Percentiles rank a stretch among this genome's conserved stretches.
phyloP scores from a whole-genome alignment of 2,797 vertebrate species.

The Antennarius maculatus region DNA sequence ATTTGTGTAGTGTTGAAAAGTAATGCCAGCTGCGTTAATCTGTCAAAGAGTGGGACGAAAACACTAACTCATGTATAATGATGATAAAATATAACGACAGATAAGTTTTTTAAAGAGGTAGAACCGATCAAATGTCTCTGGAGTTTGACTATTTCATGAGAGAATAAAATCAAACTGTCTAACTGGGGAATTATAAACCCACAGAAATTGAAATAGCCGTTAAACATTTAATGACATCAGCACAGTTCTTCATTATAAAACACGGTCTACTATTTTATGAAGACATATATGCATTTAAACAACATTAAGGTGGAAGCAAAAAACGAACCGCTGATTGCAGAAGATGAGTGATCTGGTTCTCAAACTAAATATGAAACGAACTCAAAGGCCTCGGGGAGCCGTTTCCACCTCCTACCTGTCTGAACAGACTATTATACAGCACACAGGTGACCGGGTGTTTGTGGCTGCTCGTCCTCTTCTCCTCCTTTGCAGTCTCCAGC shows the following conservation, averaged over 20 bases:
- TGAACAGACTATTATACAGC: conserved; percentile 73
- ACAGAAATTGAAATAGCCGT: too few species aligned
- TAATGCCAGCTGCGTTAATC: background rate
- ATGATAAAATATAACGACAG: background rate
- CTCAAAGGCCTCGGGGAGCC: background rate
- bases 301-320: background rate
- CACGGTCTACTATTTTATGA: background rate
- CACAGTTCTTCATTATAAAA: too few species aligned
- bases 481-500: conserved; percentile 73
- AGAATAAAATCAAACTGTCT: background rate
- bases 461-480: conserved; percentile 76
- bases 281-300: background rate
- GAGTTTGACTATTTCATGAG: background rate
- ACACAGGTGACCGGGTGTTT: conserved; percentile 79
- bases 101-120: background rate
- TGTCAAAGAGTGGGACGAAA: background rate
- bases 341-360: background rate
- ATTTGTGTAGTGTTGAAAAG: background rate
- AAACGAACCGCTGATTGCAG: background rate
- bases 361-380: background rate
- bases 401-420: conserved; percentile 64
- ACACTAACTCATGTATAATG: conserved; percentile 1
- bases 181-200: too few species aligned
- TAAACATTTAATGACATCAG: background rate
- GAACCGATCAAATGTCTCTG: background rate